Base-by-base conservation (phyloP, 2,113 vertebrate species). In the Gasterosteus aculeatus region DNA sequence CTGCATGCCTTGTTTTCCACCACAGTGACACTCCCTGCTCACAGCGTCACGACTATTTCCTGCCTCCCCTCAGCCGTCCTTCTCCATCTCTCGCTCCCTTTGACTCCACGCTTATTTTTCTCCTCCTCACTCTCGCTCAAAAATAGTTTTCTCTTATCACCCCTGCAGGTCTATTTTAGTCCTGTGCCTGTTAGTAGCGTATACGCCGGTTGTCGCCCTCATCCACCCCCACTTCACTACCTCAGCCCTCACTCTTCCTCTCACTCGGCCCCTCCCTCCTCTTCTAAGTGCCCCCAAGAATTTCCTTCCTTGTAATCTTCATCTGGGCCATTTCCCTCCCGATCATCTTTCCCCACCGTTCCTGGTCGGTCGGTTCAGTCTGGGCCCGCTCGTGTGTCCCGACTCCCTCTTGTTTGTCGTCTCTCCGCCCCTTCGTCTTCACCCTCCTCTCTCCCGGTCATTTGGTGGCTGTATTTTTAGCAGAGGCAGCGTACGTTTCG, bases 111-210 rank as follows among this genome's bases (percentile, higher is more conserved):
- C 42, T 12, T 39, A n/a, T 58, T 38, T 44, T 29, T 58, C 53
- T 54, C 22, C 15, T 15, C 11, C 19, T 19, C 47, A 6, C 7
- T 73, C 58, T 39, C 62, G 69, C 18, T 85, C 66, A 83, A 80
- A 75, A 81, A 72, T 33, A 42, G 60, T 71, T 72, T 69, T 56
- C 22, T 85, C 69, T 77, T 75, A 72, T 84, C 86, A 82, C 73
- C 80, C 69, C 77, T 77, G 77, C 76, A 62, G 73, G 78, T 87
- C 84, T 90, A 87, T 90, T 90, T 90, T 82, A 65, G 88, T 80
- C 63, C 66, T 78, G 66, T 84, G 63, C 69, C 84, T 86, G 83
- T 87, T 81, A 85, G 80, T 44, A 31, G 70, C 10, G 35, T 60
- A 26, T 26, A 68, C 14, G 5, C 11, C 56, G 2, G 44, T 72